Evolutionary conservation across 2,888 invertebrate species (phyloP).

Genomic region (Rhagium mordax): DNA sequence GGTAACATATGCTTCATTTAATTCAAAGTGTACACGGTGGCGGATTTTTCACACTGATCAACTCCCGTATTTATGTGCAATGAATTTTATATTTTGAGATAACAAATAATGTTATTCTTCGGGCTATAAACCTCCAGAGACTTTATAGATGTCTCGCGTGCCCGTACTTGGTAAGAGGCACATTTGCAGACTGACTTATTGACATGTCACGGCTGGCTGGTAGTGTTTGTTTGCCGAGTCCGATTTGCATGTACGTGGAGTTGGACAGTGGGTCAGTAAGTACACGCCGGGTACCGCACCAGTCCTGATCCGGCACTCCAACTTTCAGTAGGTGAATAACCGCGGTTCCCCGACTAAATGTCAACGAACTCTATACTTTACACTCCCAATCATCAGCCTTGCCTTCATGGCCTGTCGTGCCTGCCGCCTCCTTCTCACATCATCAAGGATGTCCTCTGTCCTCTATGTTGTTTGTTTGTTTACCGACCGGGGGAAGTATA

Average conservation of each 20-base stretch:
- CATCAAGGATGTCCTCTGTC: conserved; percentile 11
- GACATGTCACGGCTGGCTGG: conserved; percentile 12
- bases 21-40: too few species aligned
- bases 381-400: conserved; percentile 41
- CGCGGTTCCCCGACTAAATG: conserved; percentile 62
- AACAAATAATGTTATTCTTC: too few species aligned
- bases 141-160: neutral
- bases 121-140: neutral
- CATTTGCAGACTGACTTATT: conserved; percentile 16
- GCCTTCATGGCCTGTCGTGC: conserved; percentile 24
- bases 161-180: neutral
- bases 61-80: too few species aligned
- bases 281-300: conserved; percentile 51
- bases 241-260: conserved; percentile 38
- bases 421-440: neutral
- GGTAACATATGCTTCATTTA: too few species aligned
- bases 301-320: conserved; percentile 52
- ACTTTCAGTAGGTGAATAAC: conserved; percentile 69
- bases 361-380: conserved; percentile 44
- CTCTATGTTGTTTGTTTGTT: too few species aligned
- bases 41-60: too few species aligned
- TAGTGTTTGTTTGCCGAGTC: neutral
- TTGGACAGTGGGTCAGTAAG: conserved; percentile 57
- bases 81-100: too few species aligned
- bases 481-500: neutral